Evolutionary conservation across 2,888 invertebrate genomes (phyloP).

Genomic region (Galerucella nymphaeae): DNA sequence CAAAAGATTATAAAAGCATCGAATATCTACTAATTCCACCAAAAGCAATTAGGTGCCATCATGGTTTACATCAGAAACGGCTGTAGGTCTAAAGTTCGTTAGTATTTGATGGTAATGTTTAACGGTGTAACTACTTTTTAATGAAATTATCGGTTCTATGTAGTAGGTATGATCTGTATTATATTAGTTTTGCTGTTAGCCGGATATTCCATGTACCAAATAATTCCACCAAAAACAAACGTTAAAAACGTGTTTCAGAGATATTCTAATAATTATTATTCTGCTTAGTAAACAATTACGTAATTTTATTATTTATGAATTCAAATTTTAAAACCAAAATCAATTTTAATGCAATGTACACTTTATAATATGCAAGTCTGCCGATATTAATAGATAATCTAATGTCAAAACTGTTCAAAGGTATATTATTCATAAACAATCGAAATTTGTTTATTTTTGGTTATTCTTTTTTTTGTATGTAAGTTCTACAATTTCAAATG

Average conservation of each 20-base stretch:
- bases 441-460: too few species aligned
- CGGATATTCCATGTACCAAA: not conserved
- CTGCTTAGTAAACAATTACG: not conserved
- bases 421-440: too few species aligned
- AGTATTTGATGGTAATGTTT: not conserved
- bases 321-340: not conserved
- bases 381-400: not conserved
- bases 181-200: not conserved
- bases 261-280: not conserved
- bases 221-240: conserved; percentile 3
- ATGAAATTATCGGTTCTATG: not conserved
- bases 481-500: too few species aligned
- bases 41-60: conserved; percentile 7
- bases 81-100: not conserved
- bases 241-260: not conserved
- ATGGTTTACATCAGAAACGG: not conserved
- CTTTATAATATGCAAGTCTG: not conserved
- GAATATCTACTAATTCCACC: conserved; percentile 1
- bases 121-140: not conserved
- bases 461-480: too few species aligned
- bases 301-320: not conserved
- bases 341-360: conserved; percentile 14
- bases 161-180: not conserved
- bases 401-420: not conserved
- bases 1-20: not conserved